Base-by-base conservation (phyloP, 2,888 invertebrate species). In the Acrobasis suavella region DNA sequence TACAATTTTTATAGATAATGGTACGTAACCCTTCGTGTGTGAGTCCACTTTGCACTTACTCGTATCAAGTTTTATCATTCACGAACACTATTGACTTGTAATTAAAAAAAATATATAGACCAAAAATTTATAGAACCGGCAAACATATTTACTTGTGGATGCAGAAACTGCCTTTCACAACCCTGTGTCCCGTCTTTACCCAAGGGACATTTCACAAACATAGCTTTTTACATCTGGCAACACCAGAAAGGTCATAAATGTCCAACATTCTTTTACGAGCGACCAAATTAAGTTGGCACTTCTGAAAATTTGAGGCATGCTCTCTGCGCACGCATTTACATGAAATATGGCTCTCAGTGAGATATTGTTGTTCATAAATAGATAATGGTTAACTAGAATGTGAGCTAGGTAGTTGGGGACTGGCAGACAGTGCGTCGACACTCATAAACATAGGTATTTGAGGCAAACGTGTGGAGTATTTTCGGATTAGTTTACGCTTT, bases 251-350 rank as follows among this genome's bases (percentile, higher is more conserved):
- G 46, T 9, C 56, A 17, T 56, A 56, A 46, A 56, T 42, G 42
- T 56, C 56, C 42, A 14, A n/a, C 22, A 42, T 56, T 56, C 56
- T 56, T 56, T 56, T 56, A 56, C 56, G 56, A 56, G 56, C 56
- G 56, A 56, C 56, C 56, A 56, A 56, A 56, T 56, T 56, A 56
- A 56, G 56, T 56, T 56, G 17, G 56, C 56, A 56, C 42, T 56
- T 56, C 55, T 56, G 55, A 17, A 56, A 56, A 56, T 42, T 38
- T 42, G 14, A 56, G 32, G 39, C 55, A 42, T 12, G 55, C 55
- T 14, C 39, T 42, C 39, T 12, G 39, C 42, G 16, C 55, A n/a
- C 17, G 17, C 17, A 10, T 56, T 12, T 17, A n/a, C n/a, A n/a
- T 54, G 54, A 56, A 56, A 42, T 56, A 56, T 56, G 39, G 38